Conservation (phyloP, 2,113 vertebrate species). For the Brachirus orientalis region DNA sequence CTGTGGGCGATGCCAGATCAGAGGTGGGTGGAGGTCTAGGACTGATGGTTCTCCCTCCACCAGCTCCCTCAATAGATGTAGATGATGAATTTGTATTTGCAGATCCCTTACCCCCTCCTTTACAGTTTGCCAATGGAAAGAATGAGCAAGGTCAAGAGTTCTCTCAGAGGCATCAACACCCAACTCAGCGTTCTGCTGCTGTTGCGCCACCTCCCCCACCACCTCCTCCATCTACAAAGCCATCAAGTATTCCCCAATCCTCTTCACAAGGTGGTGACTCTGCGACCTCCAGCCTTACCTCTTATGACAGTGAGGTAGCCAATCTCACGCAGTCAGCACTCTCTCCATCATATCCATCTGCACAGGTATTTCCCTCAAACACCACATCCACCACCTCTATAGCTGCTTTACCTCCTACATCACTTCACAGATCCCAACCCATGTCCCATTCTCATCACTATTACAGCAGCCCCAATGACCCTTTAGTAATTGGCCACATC, state of each 20-base stretch:
- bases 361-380: constrained; percentile 72
- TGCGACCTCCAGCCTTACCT: constrained; percentile 90
- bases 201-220: constrained; percentile 64
- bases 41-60: constrained; percentile 89
- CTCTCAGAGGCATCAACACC: constrained; percentile 61
- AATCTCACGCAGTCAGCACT: constrained; percentile 88
- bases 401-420: constrained; percentile 47
- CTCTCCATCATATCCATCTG: constrained; percentile 78
- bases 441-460: constrained; percentile 73
- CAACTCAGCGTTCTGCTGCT: constrained; percentile 50
- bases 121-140: constrained; percentile 92
- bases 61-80: constrained; percentile 89
- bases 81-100: constrained; percentile 93
- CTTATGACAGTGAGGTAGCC: constrained; percentile 93
- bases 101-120: constrained; percentile 90
- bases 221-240: constrained; percentile 50
- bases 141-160: constrained; percentile 66
- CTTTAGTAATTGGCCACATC: constrained; percentile 37
- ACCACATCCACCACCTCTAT: constrained; percentile 55
- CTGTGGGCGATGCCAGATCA: constrained; percentile 38
- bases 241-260: constrained; percentile 52
- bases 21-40: constrained; percentile 75
- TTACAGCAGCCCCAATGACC: constrained; percentile 63
- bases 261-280: constrained; percentile 86
- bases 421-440: constrained; percentile 81